phyloP scores from a whole-genome alignment of 2,888 invertebrate species.

The Myathropa florea region DNA sequence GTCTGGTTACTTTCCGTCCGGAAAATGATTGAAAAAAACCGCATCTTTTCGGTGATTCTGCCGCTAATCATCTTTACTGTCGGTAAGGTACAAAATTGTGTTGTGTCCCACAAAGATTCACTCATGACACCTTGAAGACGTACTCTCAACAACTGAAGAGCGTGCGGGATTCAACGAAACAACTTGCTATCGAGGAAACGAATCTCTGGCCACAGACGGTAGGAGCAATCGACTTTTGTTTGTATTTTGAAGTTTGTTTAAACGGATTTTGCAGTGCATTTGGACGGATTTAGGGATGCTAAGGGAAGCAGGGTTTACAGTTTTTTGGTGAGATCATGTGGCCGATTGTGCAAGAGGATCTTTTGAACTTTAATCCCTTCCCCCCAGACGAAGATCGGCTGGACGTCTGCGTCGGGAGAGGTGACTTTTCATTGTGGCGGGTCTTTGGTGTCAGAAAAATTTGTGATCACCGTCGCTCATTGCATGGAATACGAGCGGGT shows the following conservation, averaged over 20 bases:
- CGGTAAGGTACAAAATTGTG: slow-evolving; percentile 32
- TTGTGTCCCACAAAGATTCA: not conserved
- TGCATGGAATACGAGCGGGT: slow-evolving; percentile 56
- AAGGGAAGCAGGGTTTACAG: slow-evolving; percentile 49
- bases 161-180: slow-evolving; percentile 33
- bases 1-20: no score
- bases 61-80: not conserved
- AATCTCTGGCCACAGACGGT: slow-evolving; percentile 40
- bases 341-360: not conserved
- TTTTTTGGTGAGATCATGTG: slow-evolving; percentile 34
- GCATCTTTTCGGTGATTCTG: not conserved
- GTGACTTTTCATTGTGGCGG: slow-evolving; percentile 59
- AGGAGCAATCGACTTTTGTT: not conserved
- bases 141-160: slow-evolving; percentile 14
- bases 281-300: slow-evolving; percentile 8
- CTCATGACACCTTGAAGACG: slow-evolving; percentile 35
- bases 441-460: slow-evolving; percentile 47
- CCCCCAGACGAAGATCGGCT: slow-evolving; percentile 46
- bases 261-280: slow-evolving; percentile 19
- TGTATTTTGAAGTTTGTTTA: not conserved
- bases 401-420: slow-evolving; percentile 37
- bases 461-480: slow-evolving; percentile 45
- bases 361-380: not conserved
- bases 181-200: slow-evolving; percentile 45
- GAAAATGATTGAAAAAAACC: not conserved